phyloP scores from a whole-genome alignment of 2,113 vertebrate genomes.

The Festucalex cinctus region DNA sequence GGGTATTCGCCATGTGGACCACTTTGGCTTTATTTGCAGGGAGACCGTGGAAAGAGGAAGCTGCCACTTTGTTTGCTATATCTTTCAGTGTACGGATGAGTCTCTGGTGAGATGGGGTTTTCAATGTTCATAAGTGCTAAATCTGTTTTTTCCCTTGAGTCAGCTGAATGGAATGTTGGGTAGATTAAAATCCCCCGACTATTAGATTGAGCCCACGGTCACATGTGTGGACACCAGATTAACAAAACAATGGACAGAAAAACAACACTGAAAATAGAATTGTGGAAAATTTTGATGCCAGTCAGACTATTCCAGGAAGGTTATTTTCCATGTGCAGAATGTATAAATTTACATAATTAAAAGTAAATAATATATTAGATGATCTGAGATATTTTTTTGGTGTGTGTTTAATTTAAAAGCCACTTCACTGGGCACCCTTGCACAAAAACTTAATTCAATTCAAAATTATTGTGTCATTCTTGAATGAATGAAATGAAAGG shows the following conservation, averaged over 20 bases:
- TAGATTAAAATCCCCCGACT: background rate
- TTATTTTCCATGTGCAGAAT: background rate
- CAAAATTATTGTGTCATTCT: too few relatives aligned
- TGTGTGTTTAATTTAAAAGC: background rate
- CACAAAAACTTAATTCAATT: too few relatives aligned
- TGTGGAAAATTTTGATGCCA: background rate
- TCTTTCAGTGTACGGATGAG: slow-evolving; percentile 94
- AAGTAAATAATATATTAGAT: background rate
- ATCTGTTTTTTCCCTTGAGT: slow-evolving; percentile 19
- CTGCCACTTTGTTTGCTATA: slow-evolving; percentile 92
- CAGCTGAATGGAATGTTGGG: slow-evolving; percentile 17
- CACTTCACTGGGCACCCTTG: too few relatives aligned
- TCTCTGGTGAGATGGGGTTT: slow-evolving; percentile 82
- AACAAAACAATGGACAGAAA: background rate
- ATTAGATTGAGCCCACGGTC: background rate
- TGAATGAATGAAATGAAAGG: too few relatives aligned
- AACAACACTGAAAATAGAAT: background rate
- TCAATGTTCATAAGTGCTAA: background rate
- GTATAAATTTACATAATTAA: background rate
- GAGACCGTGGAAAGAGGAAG: slow-evolving; percentile 84
- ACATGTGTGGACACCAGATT: background rate
- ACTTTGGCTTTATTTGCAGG: slow-evolving; percentile 98
- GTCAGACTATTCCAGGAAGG: background rate
- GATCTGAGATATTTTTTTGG: background rate
- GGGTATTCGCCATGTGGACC: slow-evolving; percentile 96